Conservation (phyloP, 1,140 invertebrate species). For the Rhynchophorus ferrugineus region DNA sequence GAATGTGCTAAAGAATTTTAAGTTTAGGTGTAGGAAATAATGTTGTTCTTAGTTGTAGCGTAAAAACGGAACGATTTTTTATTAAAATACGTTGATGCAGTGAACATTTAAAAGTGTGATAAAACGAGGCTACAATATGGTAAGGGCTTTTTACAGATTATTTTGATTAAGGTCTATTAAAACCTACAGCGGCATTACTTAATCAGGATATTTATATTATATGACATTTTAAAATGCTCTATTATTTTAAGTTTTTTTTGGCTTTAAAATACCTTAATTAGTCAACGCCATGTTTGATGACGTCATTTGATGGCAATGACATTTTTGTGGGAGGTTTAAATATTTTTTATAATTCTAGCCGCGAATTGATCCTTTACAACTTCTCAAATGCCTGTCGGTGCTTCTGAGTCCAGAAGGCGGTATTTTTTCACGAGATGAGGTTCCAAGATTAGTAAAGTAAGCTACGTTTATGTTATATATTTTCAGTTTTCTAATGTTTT, state of each 20-base stretch:
- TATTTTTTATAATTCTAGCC: slow-evolving; percentile 60
- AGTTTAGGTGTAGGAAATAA: not conserved
- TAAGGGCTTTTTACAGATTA: not conserved
- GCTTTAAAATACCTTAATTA: too few relatives aligned
- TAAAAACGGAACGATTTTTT: too few relatives aligned
- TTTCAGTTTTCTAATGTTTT: slow-evolving; percentile 6
- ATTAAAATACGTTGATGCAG: too few relatives aligned
- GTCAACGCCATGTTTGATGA: not conserved
- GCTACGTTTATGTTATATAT: slow-evolving; percentile 23
- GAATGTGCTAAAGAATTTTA: not conserved
- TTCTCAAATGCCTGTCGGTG: slow-evolving; percentile 78
- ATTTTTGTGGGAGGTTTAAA: not conserved
- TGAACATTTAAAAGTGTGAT: too few relatives aligned
- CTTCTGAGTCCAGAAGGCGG: slow-evolving; percentile 74
- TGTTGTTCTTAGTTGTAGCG: too few relatives aligned
- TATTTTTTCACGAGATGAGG: slow-evolving; percentile 79
- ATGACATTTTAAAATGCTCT: too few relatives aligned
- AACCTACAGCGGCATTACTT: too few relatives aligned
- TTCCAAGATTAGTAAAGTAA: slow-evolving; percentile 69
- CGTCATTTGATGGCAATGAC: not conserved
- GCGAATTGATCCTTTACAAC: slow-evolving; percentile 79
- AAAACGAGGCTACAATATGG: not conserved
- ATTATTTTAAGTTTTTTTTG: too few relatives aligned
- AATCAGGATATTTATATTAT: too few relatives aligned
- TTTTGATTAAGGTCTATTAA: not conserved